These are phyloP conservation scores for Carettochelys insculpta DNA, from an alignment of 2,113 vertebrate genomes.

Conservation along the genomic window DNA sequence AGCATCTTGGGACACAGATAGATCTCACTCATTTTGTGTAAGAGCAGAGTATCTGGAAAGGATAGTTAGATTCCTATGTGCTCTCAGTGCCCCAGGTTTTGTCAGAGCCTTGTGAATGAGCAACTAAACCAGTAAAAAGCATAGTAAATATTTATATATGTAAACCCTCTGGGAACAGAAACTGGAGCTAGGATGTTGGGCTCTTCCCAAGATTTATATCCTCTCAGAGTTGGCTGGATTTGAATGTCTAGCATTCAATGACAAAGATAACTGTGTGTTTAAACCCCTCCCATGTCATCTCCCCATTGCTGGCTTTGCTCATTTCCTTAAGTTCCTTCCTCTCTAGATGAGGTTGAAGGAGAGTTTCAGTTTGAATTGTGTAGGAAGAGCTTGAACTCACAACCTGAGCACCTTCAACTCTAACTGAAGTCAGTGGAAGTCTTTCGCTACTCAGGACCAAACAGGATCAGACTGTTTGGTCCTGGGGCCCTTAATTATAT, in stretches of 20 bases:
- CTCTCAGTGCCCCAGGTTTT: not conserved
- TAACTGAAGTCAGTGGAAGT: not conserved
- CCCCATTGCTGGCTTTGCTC: conserved; percentile 13
- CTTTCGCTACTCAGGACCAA: not conserved
- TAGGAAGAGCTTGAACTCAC: not conserved
- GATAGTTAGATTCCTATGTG: not conserved
- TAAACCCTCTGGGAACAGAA: not conserved
- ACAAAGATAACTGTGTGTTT: not conserved
- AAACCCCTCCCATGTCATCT: not conserved
- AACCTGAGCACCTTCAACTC: not conserved
- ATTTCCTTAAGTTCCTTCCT: not conserved
- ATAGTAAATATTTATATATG: not conserved
- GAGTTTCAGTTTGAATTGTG: not conserved
- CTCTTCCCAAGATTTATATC: not conserved
- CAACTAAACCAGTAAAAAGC: not conserved
- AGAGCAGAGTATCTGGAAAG: not conserved
- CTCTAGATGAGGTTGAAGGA: not conserved
- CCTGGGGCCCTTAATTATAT: not conserved
- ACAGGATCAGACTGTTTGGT: not conserved
- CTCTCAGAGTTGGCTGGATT: not conserved
- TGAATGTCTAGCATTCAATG: not conserved
- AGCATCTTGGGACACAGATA: not conserved
- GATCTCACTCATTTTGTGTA: not conserved
- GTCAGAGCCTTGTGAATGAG: not conserved
- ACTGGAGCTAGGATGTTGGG: not conserved